phyloP scores from a whole-genome alignment of 1,140 invertebrate species.

The Caerostris extrusa region DNA sequence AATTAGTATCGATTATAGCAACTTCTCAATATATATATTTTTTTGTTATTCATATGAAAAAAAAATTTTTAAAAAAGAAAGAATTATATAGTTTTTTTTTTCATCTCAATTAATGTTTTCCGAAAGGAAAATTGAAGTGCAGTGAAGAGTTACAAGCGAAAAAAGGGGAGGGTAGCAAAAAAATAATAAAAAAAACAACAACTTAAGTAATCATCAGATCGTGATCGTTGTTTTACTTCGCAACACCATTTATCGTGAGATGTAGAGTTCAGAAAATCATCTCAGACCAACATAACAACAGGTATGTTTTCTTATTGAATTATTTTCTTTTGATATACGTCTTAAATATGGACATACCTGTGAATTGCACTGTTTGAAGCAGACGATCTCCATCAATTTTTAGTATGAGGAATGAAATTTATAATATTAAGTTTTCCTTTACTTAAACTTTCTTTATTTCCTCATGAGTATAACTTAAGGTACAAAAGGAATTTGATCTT shows the following conservation, averaged over 20 bases:
- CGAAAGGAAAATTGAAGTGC: not conserved
- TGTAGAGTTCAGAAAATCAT: constrained; percentile 33
- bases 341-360: not conserved
- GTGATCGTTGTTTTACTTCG: constrained; percentile 19
- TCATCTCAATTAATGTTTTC: too few species aligned
- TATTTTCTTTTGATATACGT: not conserved
- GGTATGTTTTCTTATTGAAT: not conserved
- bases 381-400: too few species aligned
- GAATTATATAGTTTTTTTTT: too few species aligned
- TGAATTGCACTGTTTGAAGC: not conserved
- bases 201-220: constrained; percentile 24
- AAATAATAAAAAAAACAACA: constrained; percentile 42
- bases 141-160: not conserved
- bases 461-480: not conserved
- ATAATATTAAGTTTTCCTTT: not conserved
- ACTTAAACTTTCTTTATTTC: not conserved
- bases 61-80: too few species aligned
- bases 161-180: constrained; percentile 24
- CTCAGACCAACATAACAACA: not conserved
- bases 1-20: too few species aligned
- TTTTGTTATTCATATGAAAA: too few species aligned
- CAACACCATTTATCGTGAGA: not conserved
- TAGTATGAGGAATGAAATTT: not conserved
- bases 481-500: not conserved
- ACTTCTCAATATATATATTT: too few species aligned